Evolutionary conservation across 2,888 invertebrate species (phyloP).

Genomic region (Ashinkailepas kermadecensis): DNA sequence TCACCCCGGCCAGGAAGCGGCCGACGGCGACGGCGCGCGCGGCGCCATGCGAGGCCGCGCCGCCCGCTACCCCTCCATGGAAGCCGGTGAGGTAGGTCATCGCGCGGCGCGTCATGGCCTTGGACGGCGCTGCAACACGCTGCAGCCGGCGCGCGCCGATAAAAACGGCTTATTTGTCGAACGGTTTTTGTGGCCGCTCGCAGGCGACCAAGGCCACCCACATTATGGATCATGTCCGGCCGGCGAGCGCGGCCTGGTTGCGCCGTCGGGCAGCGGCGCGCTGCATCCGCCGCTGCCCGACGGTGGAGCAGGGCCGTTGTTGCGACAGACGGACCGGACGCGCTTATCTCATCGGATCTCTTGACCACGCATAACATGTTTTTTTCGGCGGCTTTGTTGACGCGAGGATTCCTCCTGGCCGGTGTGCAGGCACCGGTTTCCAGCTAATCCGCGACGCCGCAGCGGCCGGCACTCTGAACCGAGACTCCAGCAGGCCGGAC

Average conservation of each 20-base stretch:
- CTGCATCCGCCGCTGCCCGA: too few species aligned
- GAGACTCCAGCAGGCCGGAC: too few species aligned
- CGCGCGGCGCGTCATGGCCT: background rate
- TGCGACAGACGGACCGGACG: background rate
- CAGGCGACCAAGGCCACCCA: constrained; percentile 9
- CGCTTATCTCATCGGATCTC: constrained; percentile 9
- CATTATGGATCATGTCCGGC: constrained; percentile 19
- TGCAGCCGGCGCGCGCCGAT: background rate
- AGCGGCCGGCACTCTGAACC: too few species aligned
- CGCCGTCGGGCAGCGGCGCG: background rate
- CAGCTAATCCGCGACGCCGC: too few species aligned
- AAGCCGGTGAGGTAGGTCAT: constrained; percentile 9
- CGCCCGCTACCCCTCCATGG: background rate
- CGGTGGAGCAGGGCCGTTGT: background rate
- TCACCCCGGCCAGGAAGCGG: background rate
- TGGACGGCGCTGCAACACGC: constrained; percentile 9
- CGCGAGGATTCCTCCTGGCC: background rate
- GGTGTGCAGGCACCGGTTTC: background rate
- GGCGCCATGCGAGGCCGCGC: background rate
- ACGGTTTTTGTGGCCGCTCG: constrained; percentile 14
- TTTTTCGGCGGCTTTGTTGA: constrained; percentile 1
- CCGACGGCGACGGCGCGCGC: background rate
- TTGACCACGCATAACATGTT: background rate
- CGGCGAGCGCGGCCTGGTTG: background rate
- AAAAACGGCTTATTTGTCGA: constrained; percentile 12